Evolutionary conservation across 2,113 vertebrate species (phyloP).

Genomic region (Prochilodus magdalenae): DNA sequence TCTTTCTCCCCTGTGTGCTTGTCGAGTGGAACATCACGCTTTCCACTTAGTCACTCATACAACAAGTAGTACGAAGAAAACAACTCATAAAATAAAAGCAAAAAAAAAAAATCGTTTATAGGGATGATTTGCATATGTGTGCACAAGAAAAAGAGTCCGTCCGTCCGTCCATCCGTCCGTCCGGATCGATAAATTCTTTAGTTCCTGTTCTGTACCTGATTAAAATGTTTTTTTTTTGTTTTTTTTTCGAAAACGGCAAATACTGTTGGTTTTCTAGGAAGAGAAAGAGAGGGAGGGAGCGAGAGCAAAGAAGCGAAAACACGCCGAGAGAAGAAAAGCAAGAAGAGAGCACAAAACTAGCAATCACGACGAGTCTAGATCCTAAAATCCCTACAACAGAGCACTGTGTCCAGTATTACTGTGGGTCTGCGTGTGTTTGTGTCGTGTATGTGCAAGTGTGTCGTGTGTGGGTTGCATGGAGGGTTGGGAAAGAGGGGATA

Average conservation of each 20-base stretch:
- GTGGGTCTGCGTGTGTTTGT: constrained; percentile 40
- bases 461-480: constrained; percentile 27
- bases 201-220: constrained; percentile 71
- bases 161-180: constrained; percentile 19
- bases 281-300: constrained; percentile 59
- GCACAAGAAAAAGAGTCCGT: constrained; percentile 49
- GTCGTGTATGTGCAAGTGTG: constrained; percentile 29
- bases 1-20: constrained; percentile 56
- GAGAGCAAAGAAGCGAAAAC: too few relatives aligned
- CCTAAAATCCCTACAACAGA: constrained; percentile 58
- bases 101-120: constrained; percentile 35
- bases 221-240: too few relatives aligned
- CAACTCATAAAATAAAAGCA: too few relatives aligned
- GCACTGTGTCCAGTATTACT: constrained; percentile 35
- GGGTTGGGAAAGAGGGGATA: neutral
- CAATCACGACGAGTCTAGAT: constrained; percentile 55
- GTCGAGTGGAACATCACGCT: constrained; percentile 47
- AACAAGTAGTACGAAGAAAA: constrained; percentile 25
- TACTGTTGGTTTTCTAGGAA: constrained; percentile 64
- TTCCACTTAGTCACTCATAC: constrained; percentile 43
- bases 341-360: constrained; percentile 50
- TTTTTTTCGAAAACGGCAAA: constrained; percentile 60
- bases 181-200: constrained; percentile 61
- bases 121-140: constrained; percentile 65
- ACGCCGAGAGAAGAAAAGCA: constrained; percentile 20